A percentile compares a stretch with the other conserved stretches of the same genome.
phyloP scores from a whole-genome alignment of 2,797 vertebrate genomes.

The Aulostomus chinensis region DNA sequence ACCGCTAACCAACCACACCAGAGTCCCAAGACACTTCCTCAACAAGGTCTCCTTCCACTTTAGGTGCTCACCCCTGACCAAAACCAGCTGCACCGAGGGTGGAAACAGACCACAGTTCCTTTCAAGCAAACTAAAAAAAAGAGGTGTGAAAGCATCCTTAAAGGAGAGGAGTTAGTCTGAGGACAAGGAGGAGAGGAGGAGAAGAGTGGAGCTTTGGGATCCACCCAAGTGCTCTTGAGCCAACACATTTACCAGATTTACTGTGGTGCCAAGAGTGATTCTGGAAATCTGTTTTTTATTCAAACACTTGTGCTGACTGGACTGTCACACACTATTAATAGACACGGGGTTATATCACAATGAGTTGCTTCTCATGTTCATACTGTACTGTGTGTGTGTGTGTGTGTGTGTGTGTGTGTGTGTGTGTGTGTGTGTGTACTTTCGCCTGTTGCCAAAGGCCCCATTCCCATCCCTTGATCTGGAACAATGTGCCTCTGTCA shows the following conservation, averaged over 20 bases:
- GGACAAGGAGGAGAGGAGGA: no score
- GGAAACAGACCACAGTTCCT: no score
- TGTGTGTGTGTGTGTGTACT: conserved; percentile 9
- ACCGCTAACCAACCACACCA: no score
- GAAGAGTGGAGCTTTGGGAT: background rate
- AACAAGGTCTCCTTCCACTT: no score
- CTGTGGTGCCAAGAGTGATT: background rate
- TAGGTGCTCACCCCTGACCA: no score
- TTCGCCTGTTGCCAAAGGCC: conserved; percentile 81
- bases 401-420: conserved; percentile 12
- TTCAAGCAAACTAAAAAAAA: no score
- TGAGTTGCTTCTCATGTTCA: conserved; percentile 75
- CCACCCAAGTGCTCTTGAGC: conserved; percentile 15
- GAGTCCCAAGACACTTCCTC: no score
- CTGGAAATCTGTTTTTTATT: conserved; percentile 28
- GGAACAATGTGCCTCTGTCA: conserved; percentile 92
- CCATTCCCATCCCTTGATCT: conserved; percentile 87
- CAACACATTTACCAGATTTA: conserved; percentile 14
- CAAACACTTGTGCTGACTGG: conserved; percentile 24
- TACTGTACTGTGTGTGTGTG: conserved; percentile 35
- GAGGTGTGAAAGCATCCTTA: no score
- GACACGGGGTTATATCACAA: conserved; percentile 86
- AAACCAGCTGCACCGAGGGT: no score
- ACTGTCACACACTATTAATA: conserved; percentile 87
- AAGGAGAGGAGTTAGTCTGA: background rate